phyloP scores from a whole-genome alignment of 2,888 invertebrate species.

The Disparrhopalites patrizii region DNA sequence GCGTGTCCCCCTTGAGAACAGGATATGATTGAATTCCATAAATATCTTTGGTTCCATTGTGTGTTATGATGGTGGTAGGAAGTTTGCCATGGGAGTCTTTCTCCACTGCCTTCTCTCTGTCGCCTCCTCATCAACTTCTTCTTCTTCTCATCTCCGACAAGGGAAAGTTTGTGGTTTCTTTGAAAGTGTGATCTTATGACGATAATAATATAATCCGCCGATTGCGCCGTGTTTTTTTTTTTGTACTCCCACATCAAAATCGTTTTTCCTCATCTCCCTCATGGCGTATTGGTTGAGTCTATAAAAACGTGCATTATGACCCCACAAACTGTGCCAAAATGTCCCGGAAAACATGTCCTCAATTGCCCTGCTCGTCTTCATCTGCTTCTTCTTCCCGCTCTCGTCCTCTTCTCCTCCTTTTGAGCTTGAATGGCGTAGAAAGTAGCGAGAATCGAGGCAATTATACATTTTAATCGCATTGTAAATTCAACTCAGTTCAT shows the following conservation, averaged over 20 bases:
- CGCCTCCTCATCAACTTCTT: not conserved
- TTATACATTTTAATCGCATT: constrained; percentile 22
- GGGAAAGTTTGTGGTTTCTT: constrained; percentile 20
- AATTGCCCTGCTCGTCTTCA: too few relatives aligned
- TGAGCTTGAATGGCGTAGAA: not conserved
- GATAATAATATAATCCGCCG: constrained; percentile 11
- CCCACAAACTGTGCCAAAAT: constrained; percentile 23
- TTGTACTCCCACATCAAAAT: constrained; percentile 5
- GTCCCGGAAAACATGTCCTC: constrained; percentile 27
- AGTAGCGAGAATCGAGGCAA: not conserved
- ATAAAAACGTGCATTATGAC: too few relatives aligned
- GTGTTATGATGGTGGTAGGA: too few relatives aligned
- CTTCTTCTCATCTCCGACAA: not conserved
- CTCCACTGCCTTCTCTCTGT: not conserved
- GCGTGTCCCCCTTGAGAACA: too few relatives aligned
- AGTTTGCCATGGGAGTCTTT: too few relatives aligned
- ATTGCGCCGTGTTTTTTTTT: constrained; percentile 5
- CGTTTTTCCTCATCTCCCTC: not conserved
- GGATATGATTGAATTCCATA: too few relatives aligned
- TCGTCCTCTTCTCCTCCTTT: too few relatives aligned
- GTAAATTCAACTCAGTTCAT: constrained; percentile 15
- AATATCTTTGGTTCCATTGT: too few relatives aligned
- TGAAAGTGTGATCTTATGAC: constrained; percentile 26
- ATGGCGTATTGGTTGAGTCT: too few relatives aligned
- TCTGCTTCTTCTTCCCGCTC: too few relatives aligned